Percentiles rank a stretch among this genome's conserved stretches.
phyloP scores from a whole-genome alignment of 2,113 vertebrate genomes.

The Oreochromis spilurus region DNA sequence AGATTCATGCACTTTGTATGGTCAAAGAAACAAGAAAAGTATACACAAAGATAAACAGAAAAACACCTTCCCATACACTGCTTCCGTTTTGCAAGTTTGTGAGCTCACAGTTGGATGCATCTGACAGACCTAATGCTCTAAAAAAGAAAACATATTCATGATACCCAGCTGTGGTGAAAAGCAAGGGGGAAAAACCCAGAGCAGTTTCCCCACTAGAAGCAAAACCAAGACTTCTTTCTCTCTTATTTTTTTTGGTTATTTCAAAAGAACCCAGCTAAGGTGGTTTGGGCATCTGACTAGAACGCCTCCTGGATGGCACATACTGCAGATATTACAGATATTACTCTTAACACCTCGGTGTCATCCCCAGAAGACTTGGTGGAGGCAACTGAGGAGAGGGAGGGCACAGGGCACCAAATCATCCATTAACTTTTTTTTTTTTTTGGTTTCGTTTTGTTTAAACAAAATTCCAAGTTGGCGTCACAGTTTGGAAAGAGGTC shows the following conservation, averaged over 20 bases:
- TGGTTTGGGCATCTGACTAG: not conserved
- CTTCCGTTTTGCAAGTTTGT: not conserved
- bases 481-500: not conserved
- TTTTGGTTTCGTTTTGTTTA: not conserved
- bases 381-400: not conserved
- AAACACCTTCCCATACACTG: not conserved
- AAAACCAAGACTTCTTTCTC: not conserved
- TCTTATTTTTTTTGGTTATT: not conserved
- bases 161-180: not conserved
- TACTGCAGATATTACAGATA: not conserved
- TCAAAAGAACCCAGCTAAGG: not conserved
- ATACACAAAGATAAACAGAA: not conserved
- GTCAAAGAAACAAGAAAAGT: not conserved
- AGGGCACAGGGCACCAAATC: not conserved
- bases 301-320: not conserved
- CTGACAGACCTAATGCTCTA: not conserved
- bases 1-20: not conserved
- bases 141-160: not conserved
- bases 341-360: not conserved
- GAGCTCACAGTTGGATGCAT: constrained; percentile 1
- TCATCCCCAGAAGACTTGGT: not conserved
- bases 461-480: not conserved
- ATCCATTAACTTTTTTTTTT: not conserved
- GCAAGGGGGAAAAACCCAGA: not conserved
- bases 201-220: not conserved